Evolutionary conservation across 2,888 invertebrate genomes (phyloP).

Genomic region (Lobophora halterata): DNA sequence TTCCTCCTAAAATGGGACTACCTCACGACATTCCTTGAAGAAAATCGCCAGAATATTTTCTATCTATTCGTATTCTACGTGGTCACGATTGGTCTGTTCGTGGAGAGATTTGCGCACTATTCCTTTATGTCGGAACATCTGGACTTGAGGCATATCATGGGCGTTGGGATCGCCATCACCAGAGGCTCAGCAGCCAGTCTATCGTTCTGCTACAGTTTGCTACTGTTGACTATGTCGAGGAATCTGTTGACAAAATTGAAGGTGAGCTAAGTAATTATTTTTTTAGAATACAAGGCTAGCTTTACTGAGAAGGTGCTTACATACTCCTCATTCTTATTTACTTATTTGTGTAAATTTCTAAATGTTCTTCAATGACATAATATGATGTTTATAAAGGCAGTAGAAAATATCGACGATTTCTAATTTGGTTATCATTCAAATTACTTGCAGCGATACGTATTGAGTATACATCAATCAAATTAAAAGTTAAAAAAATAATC

Average conservation of each 20-base stretch:
- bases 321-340: too few species aligned
- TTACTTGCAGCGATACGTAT: too few species aligned
- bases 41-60: conserved; percentile 97
- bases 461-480: too few species aligned
- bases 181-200: conserved; percentile 96
- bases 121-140: conserved; percentile 98
- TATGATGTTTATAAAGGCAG: too few species aligned
- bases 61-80: conserved; percentile 97
- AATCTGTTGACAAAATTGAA: conserved; percentile 96
- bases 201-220: conserved; percentile 95
- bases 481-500: too few species aligned
- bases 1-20: conserved; percentile 90
- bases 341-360: too few species aligned
- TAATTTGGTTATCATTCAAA: too few species aligned
- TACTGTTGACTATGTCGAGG: conserved; percentile 94
- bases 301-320: too few species aligned
- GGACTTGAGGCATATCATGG: conserved; percentile 97
- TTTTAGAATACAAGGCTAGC: too few species aligned
- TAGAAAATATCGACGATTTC: too few species aligned
- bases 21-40: conserved; percentile 94
- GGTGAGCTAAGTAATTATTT: conserved; percentile 54
- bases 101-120: conserved; percentile 97
- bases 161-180: conserved; percentile 97
- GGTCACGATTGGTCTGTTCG: conserved; percentile 95
- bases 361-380: too few species aligned